Evolutionary conservation across 2,113 vertebrate species (phyloP).

Genomic region (Panurus biarmicus): DNA sequence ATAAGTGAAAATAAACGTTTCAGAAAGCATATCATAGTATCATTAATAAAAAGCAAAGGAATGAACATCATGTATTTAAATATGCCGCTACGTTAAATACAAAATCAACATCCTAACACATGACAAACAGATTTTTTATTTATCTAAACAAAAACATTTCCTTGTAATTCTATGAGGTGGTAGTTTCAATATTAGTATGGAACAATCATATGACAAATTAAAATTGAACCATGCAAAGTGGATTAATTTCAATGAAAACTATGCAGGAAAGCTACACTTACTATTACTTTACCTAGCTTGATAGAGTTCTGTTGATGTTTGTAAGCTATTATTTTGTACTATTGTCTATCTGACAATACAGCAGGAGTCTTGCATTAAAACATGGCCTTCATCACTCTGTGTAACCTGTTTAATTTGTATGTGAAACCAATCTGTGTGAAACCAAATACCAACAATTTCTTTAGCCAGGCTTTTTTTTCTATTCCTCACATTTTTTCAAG

Average conservation of each 20-base stretch:
- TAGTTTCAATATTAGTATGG: neutral
- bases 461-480: neutral
- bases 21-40: neutral
- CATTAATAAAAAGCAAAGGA: neutral
- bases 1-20: neutral
- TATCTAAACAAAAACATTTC: neutral
- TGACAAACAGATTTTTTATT: neutral
- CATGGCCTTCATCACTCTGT: neutral
- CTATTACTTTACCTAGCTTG: neutral
- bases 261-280: neutral
- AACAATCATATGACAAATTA: neutral
- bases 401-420: neutral
- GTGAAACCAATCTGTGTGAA: neutral
- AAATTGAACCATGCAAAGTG: accelerated
- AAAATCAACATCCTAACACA: neutral
- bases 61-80: neutral
- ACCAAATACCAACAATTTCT: neutral
- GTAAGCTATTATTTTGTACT: neutral
- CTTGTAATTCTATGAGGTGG: neutral
- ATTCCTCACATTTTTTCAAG: neutral
- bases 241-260: neutral
- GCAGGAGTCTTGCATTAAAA: neutral
- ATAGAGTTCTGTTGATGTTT: neutral
- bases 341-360: neutral
- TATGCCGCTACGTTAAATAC: neutral